phyloP scores from a whole-genome alignment of 1,140 invertebrate species.

The Nasonia vitripennis region DNA sequence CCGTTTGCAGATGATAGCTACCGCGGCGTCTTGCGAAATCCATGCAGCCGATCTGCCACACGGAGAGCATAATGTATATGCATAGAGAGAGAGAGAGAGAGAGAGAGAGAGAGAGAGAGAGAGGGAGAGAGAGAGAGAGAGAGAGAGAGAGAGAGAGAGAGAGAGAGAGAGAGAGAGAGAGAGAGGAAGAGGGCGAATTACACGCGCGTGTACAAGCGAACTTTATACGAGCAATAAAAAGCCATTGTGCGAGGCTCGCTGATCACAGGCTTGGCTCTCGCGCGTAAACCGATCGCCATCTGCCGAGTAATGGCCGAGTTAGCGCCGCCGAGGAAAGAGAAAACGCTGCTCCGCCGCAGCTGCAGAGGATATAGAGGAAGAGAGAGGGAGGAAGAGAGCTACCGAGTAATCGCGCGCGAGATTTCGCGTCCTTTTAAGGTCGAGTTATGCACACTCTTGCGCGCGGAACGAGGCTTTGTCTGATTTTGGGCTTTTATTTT shows the following conservation, averaged over 20 bases:
- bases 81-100: neutral
- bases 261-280: neutral
- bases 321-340: neutral
- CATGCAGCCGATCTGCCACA: neutral
- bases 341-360: neutral
- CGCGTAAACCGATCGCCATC: conserved; percentile 41
- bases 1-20: neutral
- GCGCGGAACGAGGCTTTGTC: neutral
- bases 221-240: conserved; percentile 35
- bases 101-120: too few relatives aligned
- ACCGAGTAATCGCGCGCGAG: neutral
- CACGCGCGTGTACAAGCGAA: conserved; percentile 8
- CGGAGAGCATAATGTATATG: neutral
- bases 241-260: neutral
- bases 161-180: too few relatives aligned
- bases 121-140: too few relatives aligned
- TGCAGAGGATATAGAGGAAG: neutral
- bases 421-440: conserved; percentile 27
- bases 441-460: neutral
- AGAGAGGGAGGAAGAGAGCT: neutral
- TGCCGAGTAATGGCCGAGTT: conserved; percentile 55
- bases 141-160: too few relatives aligned
- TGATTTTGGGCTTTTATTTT: neutral
- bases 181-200: neutral
- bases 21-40: neutral